phyloP scores from a whole-genome alignment of 2,797 vertebrate species.

The Crossoptilon crossoptilon region DNA sequence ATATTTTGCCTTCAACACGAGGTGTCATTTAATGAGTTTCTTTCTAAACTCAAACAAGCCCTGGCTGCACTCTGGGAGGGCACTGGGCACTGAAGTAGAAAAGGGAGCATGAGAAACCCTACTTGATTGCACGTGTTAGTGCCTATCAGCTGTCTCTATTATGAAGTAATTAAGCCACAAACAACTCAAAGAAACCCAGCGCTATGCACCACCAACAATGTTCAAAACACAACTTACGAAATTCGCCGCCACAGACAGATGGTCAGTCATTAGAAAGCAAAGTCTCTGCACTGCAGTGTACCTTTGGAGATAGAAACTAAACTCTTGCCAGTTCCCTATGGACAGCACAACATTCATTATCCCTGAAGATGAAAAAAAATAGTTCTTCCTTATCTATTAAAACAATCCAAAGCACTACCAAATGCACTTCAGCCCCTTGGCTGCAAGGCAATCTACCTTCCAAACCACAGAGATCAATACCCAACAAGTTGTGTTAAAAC shows the following conservation, averaged over 20 bases:
- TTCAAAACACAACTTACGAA: not conserved
- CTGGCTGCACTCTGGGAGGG: not conserved
- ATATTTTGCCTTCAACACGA: not conserved
- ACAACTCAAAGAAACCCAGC: not conserved
- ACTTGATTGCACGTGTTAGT: not conserved
- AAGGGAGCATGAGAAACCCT: not conserved
- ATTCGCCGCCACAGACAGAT: not conserved
- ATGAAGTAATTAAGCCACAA: not conserved
- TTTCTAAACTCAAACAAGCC: not conserved
- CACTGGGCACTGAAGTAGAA: not conserved
- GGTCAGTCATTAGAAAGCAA: not conserved
- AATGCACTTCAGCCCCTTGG: accelerated
- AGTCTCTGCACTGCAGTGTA: not conserved
- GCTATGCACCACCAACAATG: not conserved
- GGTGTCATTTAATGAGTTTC: not conserved
- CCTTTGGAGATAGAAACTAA: not conserved
- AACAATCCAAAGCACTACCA: not conserved
- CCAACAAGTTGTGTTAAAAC: accelerated
- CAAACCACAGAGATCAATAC: not conserved
- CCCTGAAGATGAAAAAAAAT: not conserved
- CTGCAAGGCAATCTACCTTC: not conserved
- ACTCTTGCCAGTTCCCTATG: not conserved
- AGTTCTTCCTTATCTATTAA: not conserved
- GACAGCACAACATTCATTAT: not conserved
- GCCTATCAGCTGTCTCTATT: not conserved